Base-by-base conservation (phyloP, 2,888 invertebrate genomes). In the Allygus modestus region DNA sequence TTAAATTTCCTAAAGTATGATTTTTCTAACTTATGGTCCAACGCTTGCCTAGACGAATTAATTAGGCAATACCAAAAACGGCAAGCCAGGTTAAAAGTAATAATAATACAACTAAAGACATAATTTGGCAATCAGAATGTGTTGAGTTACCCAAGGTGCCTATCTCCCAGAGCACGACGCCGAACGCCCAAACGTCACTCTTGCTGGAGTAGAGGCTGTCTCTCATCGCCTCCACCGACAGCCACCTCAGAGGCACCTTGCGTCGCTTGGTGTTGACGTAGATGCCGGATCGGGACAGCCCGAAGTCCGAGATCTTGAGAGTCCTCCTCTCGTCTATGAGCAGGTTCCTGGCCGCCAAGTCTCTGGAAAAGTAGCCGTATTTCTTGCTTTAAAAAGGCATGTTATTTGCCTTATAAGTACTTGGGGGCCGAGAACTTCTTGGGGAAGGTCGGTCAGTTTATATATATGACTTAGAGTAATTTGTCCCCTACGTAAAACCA, bases 201-300 rank as follows among this genome's bases (percentile, higher is more conserved):
- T 84, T 84, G 46, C 84, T 84, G 33, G 84, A 84, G 54, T 84
- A 84, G n/a, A 84, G 51, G 28, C 61, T 84, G 65, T 84, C 84
- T 31, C 65, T 37, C 61, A 84, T 79, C 11, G 84, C 84, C 46
- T 84, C 84, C n/a, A 84, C 43, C 17, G 84, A 84, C 37, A 84
- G 26, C 84, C 84, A 84, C 20, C 84, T 31, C 75, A 84, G 65
- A 0, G 84, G 84, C 15, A 84, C 84, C 26, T 84, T 84, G 28
- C 77, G 75, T 46, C 77, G 26, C 43, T 61, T 84, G 23, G 84
- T 84, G 41, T 84, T 84, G 11, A 84, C 84, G 41, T 84, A 84
- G 43, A 84, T 84, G 0, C 84, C 84, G 1, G 77, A 37, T 31
- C 84, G 15, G 0, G 84, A 84, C 17, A 83, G 58, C 1, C 83